phyloP scores from a whole-genome alignment of 2,113 vertebrate species.

The Prochilodus magdalenae region DNA sequence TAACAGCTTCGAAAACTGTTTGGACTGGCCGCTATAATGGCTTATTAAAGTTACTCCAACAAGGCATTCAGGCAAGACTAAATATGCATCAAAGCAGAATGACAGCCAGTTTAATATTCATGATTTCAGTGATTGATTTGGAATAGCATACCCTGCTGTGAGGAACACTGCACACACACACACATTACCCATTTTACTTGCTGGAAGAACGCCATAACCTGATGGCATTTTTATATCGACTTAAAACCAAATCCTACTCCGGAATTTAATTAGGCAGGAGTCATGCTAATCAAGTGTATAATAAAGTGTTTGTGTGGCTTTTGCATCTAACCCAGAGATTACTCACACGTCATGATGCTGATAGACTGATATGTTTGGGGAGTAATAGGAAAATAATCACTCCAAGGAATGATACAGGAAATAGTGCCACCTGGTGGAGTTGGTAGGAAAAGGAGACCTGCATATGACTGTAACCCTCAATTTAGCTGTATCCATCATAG shows the following conservation, averaged over 20 bases:
- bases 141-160: neutral
- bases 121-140: neutral
- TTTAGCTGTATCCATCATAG: neutral
- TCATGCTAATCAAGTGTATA: neutral
- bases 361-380: neutral
- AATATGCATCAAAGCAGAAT: neutral
- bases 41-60: neutral
- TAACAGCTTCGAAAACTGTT: neutral
- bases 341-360: neutral
- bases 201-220: neutral
- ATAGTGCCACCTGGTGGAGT: slow-evolving; percentile 43
- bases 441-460: neutral
- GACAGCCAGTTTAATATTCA: neutral
- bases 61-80: neutral
- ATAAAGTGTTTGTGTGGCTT: neutral
- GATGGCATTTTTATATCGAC: neutral
- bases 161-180: neutral
- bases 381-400: slow-evolving; percentile 1
- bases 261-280: neutral
- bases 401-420: neutral
- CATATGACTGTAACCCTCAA: neutral
- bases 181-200: neutral
- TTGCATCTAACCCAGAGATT: neutral
- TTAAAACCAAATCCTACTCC: neutral
- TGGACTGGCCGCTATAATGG: neutral